phyloP scores from a whole-genome alignment of 2,888 invertebrate genomes.

The Hofmannophila pseudospretella region DNA sequence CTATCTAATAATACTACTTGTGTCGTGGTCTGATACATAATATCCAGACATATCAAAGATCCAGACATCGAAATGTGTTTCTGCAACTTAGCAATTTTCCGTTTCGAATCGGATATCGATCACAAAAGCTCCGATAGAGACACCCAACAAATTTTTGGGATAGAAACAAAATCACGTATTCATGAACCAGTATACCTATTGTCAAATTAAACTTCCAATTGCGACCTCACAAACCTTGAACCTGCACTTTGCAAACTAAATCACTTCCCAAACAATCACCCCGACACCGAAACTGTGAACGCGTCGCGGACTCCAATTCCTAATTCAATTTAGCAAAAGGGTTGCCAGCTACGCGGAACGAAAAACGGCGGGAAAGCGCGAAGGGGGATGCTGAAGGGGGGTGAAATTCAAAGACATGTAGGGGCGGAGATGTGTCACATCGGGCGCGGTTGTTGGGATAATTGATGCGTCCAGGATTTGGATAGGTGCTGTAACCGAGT shows the following conservation, averaged over 20 bases:
- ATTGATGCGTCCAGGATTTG: slow-evolving; percentile 58
- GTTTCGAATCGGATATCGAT: too few relatives aligned
- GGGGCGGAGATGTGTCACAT: slow-evolving; percentile 61
- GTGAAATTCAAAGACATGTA: slow-evolving; percentile 52
- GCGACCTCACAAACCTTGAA: neutral
- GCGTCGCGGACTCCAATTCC: slow-evolving; percentile 39
- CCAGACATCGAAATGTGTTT: too few relatives aligned
- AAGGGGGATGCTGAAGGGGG: slow-evolving; percentile 17
- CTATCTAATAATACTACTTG: too few relatives aligned
- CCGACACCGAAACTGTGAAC: slow-evolving; percentile 24
- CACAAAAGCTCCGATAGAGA: too few relatives aligned
- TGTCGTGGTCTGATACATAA: too few relatives aligned
- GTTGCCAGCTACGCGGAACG: slow-evolving; percentile 68
- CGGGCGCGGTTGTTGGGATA: slow-evolving; percentile 44
- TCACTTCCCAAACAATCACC: slow-evolving; percentile 1
- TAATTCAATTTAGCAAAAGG: slow-evolving; percentile 71
- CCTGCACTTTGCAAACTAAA: neutral
- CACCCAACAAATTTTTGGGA: too few relatives aligned
- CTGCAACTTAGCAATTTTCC: too few relatives aligned
- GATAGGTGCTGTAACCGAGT: too few relatives aligned
- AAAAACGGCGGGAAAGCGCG: slow-evolving; percentile 37
- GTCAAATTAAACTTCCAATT: too few relatives aligned
- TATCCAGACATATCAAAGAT: too few relatives aligned
- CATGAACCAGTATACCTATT: too few relatives aligned
- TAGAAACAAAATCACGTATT: too few relatives aligned